Conservation (phyloP, 2,797 vertebrate genomes). For the Eulemur rubriventer region DNA sequence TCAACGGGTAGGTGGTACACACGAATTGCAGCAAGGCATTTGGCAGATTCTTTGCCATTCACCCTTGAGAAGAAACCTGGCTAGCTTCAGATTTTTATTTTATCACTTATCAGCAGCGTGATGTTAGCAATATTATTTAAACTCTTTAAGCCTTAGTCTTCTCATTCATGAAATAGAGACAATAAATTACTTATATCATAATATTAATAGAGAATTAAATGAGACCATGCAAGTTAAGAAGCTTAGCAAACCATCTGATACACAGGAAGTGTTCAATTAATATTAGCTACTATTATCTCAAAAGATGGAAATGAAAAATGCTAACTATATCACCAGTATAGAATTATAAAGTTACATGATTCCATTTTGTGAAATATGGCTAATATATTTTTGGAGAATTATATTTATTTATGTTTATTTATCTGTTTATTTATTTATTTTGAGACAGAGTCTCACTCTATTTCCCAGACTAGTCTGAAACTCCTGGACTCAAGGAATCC, state of each 20-base stretch:
- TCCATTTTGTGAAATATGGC: neutral
- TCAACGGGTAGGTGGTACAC: neutral
- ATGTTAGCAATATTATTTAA: conserved; percentile 23
- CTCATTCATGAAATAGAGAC: neutral
- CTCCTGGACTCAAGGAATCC: neutral
- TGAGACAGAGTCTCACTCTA: neutral
- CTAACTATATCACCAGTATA: neutral
- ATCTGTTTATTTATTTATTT: neutral
- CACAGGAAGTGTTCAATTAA: neutral
- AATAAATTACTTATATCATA: neutral
- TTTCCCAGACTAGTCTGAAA: neutral
- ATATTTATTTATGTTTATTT: neutral
- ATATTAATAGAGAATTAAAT: neutral
- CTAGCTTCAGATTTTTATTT: neutral
- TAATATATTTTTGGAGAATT: neutral
- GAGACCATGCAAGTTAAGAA: neutral
- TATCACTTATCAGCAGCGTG: neutral
- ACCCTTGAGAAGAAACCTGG: neutral
- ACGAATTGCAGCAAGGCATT: neutral
- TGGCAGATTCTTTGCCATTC: neutral
- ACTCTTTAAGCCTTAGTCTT: neutral
- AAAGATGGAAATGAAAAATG: neutral
- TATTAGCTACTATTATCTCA: neutral
- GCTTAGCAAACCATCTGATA: neutral
- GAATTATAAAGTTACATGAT: neutral